Evolutionary conservation across 1,140 invertebrate genomes (phyloP), one percentile per base, ranked within the genome.

Genomic region (Stegodyphus dumicola): DNA sequence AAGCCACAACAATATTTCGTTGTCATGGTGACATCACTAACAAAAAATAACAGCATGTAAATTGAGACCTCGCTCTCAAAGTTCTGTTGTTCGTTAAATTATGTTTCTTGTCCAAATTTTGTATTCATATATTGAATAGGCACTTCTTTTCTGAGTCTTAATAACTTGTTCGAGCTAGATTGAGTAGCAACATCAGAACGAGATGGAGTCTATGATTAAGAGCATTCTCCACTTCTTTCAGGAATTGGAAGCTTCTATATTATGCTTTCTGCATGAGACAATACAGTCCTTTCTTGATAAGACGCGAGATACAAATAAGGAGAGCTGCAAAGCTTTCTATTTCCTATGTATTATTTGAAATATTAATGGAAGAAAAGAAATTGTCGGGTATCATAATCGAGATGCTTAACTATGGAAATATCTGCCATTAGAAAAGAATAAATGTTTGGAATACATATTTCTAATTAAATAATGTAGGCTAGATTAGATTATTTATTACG

Each of bases 31-130:
- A 84, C 65, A 49, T 66, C 64, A 69, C n/a, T 65, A 7, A 66
- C 48, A 48, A 53, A 74, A 76, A 69, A 84, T 84, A 84, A 84
- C 76, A 56, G 73, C 65, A 84, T 84, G 74, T 84, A 84, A 84
- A 84, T 84, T 84, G 73, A 84, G 81, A 70, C 54, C 64, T 84
- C 69, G 81, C 54, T 75, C 69, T 51, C 64, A 56, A 77, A 66
- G 11, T 74, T 13, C 49, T 33, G 71, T 75, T 83, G 74, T 83
- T 83, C 81, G n/a, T 84, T 67, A 84, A 84, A 84, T 84, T 84
- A 77, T 84, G 73, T 84, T 78, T 84, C 81, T 5, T 51, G n/a
- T 56, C 13, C 51, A 13, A 49, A 33, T 10, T 52, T 9, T 13
- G 53, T 11, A n/a, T 76, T 78, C 77, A 7, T 56, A 48, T 51